Evolutionary conservation across 2,113 vertebrate genomes (phyloP), one percentile per base, ranked within the genome.

Genomic region (Pollimyrus isidori): DNA sequence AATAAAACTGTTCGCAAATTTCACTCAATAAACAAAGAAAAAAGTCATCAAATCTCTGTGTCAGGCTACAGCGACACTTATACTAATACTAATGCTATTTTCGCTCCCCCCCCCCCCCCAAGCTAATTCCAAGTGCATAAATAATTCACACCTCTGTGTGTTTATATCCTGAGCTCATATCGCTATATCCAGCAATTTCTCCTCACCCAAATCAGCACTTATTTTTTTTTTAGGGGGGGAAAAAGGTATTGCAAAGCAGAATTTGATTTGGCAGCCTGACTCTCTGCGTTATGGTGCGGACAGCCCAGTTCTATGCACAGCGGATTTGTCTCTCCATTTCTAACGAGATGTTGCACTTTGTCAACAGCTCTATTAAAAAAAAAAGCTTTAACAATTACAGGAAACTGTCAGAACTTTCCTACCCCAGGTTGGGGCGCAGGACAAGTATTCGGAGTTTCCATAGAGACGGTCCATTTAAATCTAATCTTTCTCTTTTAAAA

Each of bases 1-100:
- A 84, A 46, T 23, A 82, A 45, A 82, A 91, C 76, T 93, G 89
- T 93, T 93, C 92, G 93, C 92, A 90, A 94, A 93, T 93, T 90
- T 91, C 88, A 89, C 92, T 93, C 92, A 76, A 42, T 6, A 39
- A 90, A 88, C 93, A 92, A 91, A 84, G 48, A 82, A 46, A 58
- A 39, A 49, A 35, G 35, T 26, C 39, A 17, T 83, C 30, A 90
- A 88, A 87, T 56, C 48, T 89, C n/a, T 21, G 39, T 86, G 86
- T 56, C 56, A 87, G 50, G 89, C 87, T 89, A 6, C 6, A 82
- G 13, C 35, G 7, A 82, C 35, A 42, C 58, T 5, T 26, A 26
- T 42, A 6, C 30, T 39, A 82, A 26, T 42, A 6, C 30, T 39
- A 82, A 1, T 89, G 89, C 88, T 88, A 26, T 62, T 52, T 52